A percentile compares a stretch with the other conserved stretches of the same genome.
phyloP scores from a whole-genome alignment of 2,797 vertebrate species.

The Steatocranus sp. region DNA sequence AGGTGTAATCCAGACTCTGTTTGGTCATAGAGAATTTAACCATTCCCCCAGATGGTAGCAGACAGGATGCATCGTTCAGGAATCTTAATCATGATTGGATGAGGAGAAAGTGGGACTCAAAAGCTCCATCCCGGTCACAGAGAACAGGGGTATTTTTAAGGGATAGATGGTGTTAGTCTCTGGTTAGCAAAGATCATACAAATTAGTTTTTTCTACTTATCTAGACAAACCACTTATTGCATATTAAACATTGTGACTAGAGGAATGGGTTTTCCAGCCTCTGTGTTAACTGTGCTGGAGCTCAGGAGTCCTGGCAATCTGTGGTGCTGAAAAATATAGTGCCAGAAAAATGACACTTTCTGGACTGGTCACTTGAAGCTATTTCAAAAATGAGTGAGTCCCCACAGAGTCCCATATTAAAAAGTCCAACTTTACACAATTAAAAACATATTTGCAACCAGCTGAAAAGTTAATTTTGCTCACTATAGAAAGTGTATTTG shows the following conservation, averaged over 20 bases:
- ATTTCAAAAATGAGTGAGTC: not conserved
- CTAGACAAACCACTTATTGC: not conserved
- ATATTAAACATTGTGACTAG: not conserved
- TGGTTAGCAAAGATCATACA: not conserved
- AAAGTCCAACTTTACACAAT: not conserved
- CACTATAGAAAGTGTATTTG: not conserved
- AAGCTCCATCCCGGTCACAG: constrained; percentile 29
- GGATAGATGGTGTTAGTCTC: not conserved
- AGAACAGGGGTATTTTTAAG: constrained; percentile 25
- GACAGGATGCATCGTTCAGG: constrained; percentile 36
- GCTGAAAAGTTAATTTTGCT: not conserved
- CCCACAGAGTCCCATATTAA: not conserved
- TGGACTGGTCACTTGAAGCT: not conserved
- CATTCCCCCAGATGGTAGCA: constrained; percentile 49
- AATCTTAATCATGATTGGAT: constrained; percentile 45
- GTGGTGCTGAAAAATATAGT: not conserved
- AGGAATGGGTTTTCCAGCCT: not conserved
- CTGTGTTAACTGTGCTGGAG: not conserved
- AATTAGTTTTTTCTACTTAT: not conserved
- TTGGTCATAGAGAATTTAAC: constrained; percentile 39
- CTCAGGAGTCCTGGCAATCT: not conserved
- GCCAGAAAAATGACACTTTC: not conserved
- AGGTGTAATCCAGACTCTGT: constrained; percentile 53
- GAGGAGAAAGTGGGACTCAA: constrained; percentile 19
- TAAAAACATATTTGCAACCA: not conserved